Percentiles rank a stretch among this genome's conserved stretches.
phyloP scores from a whole-genome alignment of 2,797 vertebrate genomes.

The Lepilemur ruficaudatus region DNA sequence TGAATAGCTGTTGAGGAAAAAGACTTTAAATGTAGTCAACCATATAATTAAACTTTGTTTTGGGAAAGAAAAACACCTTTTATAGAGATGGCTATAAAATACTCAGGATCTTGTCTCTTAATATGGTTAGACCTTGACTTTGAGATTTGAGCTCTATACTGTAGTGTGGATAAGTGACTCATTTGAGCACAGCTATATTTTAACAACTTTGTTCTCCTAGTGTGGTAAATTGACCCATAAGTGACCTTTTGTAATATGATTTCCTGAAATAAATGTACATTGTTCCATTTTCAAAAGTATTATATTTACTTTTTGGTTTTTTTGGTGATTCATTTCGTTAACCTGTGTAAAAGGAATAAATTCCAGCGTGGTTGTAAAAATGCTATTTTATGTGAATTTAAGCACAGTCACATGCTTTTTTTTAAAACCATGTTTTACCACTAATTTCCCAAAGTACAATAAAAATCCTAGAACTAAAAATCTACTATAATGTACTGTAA shows the following conservation, averaged over 20 bases:
- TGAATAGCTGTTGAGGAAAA: background rate
- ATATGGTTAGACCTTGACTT: slow-evolving; percentile 33
- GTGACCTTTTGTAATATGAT: background rate
- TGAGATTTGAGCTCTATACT: slow-evolving; percentile 37
- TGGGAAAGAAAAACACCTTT: background rate
- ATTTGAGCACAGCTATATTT: slow-evolving; percentile 76
- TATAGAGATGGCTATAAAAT: background rate
- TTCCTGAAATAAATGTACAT: slow-evolving; percentile 30
- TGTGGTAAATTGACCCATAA: background rate
- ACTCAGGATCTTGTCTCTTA: background rate
- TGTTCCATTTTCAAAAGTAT: background rate
- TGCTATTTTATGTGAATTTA: slow-evolving; percentile 73
- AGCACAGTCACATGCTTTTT: slow-evolving; percentile 50
- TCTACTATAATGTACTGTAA: slow-evolving; percentile 23
- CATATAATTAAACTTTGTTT: background rate
- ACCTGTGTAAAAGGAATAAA: background rate
- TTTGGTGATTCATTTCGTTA: background rate
- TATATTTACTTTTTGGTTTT: background rate
- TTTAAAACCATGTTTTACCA: slow-evolving; percentile 47
- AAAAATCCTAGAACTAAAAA: slow-evolving; percentile 43
- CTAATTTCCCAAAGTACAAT: slow-evolving; percentile 45
- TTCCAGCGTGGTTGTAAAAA: slow-evolving; percentile 38
- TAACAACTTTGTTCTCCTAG: slow-evolving; percentile 76
- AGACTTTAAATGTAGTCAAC: fast-evolving
- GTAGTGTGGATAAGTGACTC: slow-evolving; percentile 76